These are phyloP conservation scores for Cyanocitta stelleri DNA, from an alignment of 2,113 vertebrate genomes.

Conservation along the genomic window DNA sequence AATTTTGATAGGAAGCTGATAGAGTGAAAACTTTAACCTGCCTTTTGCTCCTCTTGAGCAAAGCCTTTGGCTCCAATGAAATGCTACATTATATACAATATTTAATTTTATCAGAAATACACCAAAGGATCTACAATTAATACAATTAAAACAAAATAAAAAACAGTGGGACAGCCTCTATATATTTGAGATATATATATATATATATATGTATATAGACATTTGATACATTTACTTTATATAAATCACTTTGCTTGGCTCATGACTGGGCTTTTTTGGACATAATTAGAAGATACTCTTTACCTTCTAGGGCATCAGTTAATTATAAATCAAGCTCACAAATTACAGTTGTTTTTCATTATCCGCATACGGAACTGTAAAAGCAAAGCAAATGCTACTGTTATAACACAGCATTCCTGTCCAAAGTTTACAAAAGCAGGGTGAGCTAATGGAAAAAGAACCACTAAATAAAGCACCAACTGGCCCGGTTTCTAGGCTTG, in stretches of 20 bases:
- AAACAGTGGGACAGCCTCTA: neutral
- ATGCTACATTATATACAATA: neutral
- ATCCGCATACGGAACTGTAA: neutral
- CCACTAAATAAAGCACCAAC: conserved; percentile 35
- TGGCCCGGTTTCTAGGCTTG: neutral
- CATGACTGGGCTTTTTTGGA: neutral
- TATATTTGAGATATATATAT: neutral
- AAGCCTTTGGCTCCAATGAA: neutral
- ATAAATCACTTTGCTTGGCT: neutral
- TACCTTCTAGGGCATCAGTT: conserved; percentile 5
- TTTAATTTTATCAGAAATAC: neutral
- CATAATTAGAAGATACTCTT: neutral
- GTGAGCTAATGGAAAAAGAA: conserved; percentile 48
- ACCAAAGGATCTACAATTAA: neutral
- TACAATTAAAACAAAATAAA: neutral
- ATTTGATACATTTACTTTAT: neutral
- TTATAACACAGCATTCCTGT: neutral
- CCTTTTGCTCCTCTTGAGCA: neutral
- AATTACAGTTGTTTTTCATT: conserved; percentile 36
- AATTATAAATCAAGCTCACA: neutral
- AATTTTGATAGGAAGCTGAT: neutral
- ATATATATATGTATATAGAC: too few species aligned
- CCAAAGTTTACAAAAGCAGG: conserved; percentile 28
- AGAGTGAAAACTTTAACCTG: neutral
- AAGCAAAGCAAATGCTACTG: conserved; percentile 29